Evolutionary conservation across 2,888 invertebrate species (phyloP).

Genomic region (Drosophila trichaetosa): DNA sequence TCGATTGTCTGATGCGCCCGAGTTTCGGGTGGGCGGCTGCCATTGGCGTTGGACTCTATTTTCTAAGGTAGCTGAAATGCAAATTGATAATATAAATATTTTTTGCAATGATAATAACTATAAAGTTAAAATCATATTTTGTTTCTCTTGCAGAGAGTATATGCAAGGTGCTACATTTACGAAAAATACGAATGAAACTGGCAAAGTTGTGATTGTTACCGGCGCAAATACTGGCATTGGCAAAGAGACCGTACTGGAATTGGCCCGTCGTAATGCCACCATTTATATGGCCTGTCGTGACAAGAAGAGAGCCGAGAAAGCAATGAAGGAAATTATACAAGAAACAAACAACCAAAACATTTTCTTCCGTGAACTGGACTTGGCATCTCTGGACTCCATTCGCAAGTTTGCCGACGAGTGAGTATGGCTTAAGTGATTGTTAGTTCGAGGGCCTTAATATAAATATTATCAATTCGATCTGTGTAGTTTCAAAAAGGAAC

Average conservation of each 20-base stretch:
- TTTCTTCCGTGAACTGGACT: conserved; percentile 86
- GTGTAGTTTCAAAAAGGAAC: conserved; percentile 55
- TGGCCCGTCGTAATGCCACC: conserved; percentile 91
- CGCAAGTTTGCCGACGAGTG: conserved; percentile 78
- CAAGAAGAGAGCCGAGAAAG: conserved; percentile 89
- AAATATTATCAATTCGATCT: not conserved
- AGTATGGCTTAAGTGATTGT: conserved; percentile 2
- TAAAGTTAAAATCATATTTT: not conserved
- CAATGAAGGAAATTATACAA: conserved; percentile 89
- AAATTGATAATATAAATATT: conserved; percentile 14
- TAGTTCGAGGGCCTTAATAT: not conserved
- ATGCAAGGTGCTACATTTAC: conserved; percentile 88
- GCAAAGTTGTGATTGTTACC: conserved; percentile 91
- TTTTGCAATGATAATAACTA: too few relatives aligned
- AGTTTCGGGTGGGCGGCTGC: conserved; percentile 26
- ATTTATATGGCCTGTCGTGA: conserved; percentile 95
- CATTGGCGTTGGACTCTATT: conserved; percentile 33
- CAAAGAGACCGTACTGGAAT: conserved; percentile 89
- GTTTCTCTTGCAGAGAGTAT: conserved; percentile 63
- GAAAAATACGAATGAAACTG: conserved; percentile 86
- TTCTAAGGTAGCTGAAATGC: conserved; percentile 49
- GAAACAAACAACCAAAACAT: conserved; percentile 91
- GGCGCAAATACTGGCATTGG: conserved; percentile 94
- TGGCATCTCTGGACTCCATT: conserved; percentile 86
- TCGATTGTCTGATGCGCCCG: conserved; percentile 27